Evolutionary conservation across 2,888 invertebrate genomes (phyloP).

Genomic region (Gordius sp.): DNA sequence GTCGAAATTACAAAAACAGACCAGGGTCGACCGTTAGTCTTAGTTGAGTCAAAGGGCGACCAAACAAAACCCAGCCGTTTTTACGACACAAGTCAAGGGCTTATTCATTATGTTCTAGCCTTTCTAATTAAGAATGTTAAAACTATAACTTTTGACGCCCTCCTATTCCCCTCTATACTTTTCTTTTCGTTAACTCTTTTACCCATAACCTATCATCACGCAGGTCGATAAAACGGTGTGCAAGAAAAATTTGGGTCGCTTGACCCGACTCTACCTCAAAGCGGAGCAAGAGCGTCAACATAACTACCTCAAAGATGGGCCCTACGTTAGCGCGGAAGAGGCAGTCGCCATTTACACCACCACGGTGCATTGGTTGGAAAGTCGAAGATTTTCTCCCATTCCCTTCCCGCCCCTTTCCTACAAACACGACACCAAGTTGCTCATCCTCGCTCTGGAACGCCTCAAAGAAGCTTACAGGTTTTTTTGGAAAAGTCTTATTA

Average conservation of each 20-base stretch:
- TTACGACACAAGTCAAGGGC: no score
- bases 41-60: no score
- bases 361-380: slow-evolving; percentile 97
- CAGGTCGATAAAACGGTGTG: slow-evolving; percentile 84
- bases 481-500: slow-evolving; percentile 11
- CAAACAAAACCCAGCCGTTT: no score
- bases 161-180: no score
- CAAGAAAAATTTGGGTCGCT: slow-evolving; percentile 92
- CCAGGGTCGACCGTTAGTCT: no score
- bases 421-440: slow-evolving; percentile 91
- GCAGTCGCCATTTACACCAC: slow-evolving; percentile 98
- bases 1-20: no score
- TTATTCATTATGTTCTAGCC: no score
- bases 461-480: slow-evolving; percentile 73
- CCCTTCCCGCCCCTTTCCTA: slow-evolving; percentile 97
- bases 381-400: slow-evolving; percentile 85
- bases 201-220: no score
- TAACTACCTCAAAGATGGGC: slow-evolving; percentile 95
- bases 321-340: slow-evolving; percentile 95
- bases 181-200: no score
- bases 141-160: no score
- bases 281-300: slow-evolving; percentile 94
- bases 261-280: slow-evolving; percentile 80
- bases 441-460: slow-evolving; percentile 79
- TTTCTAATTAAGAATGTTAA: no score